These are phyloP conservation scores for Stegastes partitus DNA, from an alignment of 2,113 vertebrate genomes.

Conservation along the genomic window DNA sequence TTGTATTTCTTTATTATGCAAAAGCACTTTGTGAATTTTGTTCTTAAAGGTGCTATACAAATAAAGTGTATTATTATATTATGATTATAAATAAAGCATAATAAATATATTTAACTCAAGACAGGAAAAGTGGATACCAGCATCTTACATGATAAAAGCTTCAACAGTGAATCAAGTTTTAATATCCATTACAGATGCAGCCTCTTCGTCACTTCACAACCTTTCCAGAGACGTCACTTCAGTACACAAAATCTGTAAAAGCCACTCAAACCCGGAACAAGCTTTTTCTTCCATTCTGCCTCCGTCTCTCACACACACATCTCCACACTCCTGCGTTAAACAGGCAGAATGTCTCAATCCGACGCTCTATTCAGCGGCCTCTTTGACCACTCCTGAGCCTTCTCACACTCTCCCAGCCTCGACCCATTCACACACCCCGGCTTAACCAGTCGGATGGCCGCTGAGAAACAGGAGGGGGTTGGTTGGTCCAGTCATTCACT, in stretches of 20 bases:
- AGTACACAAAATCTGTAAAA: not conserved
- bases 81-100: too few relatives aligned
- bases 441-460: conserved; percentile 37
- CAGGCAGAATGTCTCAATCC: conserved; percentile 65
- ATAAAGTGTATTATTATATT: too few relatives aligned
- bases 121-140: too few relatives aligned
- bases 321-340: conserved; percentile 21
- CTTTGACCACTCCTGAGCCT: conserved; percentile 49
- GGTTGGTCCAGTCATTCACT: not conserved
- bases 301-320: not conserved
- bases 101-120: too few relatives aligned
- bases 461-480: not conserved
- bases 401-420: conserved; percentile 47
- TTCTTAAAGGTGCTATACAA: too few relatives aligned
- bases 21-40: too few relatives aligned
- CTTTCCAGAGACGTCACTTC: not conserved
- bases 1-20: too few relatives aligned
- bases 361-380: conserved; percentile 47
- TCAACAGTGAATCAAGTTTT: too few relatives aligned
- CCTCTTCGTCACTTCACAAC: not conserved
- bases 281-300: not conserved
- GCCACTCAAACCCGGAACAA: not conserved
- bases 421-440: conserved; percentile 30
- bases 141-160: too few relatives aligned
- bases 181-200: too few relatives aligned